phyloP scores from a whole-genome alignment of 2,888 invertebrate species.

The Linnaemya tessellans region DNA sequence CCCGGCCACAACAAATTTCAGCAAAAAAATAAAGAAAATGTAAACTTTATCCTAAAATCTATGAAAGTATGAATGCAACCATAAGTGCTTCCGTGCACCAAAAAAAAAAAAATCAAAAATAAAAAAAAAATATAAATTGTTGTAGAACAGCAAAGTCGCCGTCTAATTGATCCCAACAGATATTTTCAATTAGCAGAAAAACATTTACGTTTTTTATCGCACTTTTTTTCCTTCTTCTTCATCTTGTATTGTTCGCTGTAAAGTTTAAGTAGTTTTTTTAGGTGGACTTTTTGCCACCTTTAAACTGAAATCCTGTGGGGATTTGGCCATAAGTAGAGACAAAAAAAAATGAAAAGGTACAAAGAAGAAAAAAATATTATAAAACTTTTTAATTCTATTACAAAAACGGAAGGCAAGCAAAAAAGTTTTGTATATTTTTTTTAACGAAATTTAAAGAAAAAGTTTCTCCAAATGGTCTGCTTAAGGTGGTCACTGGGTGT shows the following conservation, averaged over 20 bases:
- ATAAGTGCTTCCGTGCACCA: constrained; percentile 68
- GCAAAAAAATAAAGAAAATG: constrained; percentile 19
- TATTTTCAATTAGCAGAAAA: constrained; percentile 83
- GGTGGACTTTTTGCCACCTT: constrained; percentile 77
- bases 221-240: constrained; percentile 74
- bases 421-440: constrained; percentile 59
- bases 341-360: constrained; percentile 76
- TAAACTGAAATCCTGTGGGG: constrained; percentile 79
- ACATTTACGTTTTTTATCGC: constrained; percentile 76
- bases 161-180: constrained; percentile 83
- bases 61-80: constrained; percentile 62
- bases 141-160: constrained; percentile 71
- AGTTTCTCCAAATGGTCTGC: constrained; percentile 67
- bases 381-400: constrained; percentile 81
- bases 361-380: constrained; percentile 71
- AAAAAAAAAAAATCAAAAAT: constrained; percentile 34
- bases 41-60: constrained; percentile 66
- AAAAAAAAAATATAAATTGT: constrained; percentile 31
- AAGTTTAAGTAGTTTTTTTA: constrained; percentile 66
- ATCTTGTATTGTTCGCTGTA: constrained; percentile 62
- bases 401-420: constrained; percentile 74
- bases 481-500: constrained; percentile 47
- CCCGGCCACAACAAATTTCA: constrained; percentile 37
- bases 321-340: constrained; percentile 52
- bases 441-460: constrained; percentile 60